phyloP scores from a whole-genome alignment of 2,113 vertebrate species.

The Peromyscus californicus region DNA sequence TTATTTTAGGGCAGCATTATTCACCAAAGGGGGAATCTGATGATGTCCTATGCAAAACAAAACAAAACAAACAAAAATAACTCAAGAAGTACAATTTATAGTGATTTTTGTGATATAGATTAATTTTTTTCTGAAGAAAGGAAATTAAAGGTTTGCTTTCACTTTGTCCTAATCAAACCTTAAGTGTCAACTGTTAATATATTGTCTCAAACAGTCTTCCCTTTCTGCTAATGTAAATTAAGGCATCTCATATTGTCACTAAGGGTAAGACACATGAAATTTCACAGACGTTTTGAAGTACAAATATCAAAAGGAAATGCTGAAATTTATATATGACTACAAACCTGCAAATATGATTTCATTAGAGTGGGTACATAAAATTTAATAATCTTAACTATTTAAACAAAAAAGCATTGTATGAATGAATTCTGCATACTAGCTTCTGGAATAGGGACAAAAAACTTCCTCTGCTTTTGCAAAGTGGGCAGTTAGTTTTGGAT shows the following conservation, averaged over 20 bases:
- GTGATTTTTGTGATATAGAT: background rate
- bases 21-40: background rate
- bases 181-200: background rate
- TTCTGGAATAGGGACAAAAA: background rate
- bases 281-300: background rate
- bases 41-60: background rate
- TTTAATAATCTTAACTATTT: background rate
- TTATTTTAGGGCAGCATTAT: background rate
- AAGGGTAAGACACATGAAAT: background rate
- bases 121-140: conserved; percentile 21
- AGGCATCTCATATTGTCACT: background rate
- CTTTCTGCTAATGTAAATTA: background rate
- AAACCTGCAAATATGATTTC: background rate
- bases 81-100: background rate
- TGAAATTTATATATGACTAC: background rate
- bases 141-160: background rate
- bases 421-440: background rate
- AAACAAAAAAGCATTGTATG: background rate
- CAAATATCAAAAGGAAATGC: background rate
- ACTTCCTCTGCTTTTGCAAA: background rate
- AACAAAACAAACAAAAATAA: background rate
- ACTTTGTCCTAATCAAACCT: background rate
- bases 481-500: background rate
- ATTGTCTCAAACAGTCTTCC: background rate
- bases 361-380: background rate